Conservation (phyloP, 2,888 invertebrate species). For the Electrophaes corylata region DNA sequence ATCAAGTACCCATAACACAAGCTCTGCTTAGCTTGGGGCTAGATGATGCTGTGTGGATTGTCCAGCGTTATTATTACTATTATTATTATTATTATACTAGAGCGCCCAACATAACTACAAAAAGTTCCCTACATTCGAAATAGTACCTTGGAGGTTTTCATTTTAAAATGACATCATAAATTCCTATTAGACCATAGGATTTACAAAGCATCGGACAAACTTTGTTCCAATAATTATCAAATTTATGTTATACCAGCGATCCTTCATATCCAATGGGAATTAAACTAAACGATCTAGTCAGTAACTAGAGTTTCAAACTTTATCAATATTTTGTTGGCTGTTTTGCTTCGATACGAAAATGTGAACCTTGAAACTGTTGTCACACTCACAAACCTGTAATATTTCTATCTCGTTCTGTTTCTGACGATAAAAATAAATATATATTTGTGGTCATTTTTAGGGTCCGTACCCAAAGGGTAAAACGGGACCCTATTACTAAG, state of each 20-base stretch:
- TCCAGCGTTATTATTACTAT: too few relatives aligned
- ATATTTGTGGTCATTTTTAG: too few relatives aligned
- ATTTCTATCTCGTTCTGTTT: neutral
- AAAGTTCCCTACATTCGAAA: constrained; percentile 33
- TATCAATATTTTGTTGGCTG: constrained; percentile 31
- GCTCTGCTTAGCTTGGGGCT: too few relatives aligned
- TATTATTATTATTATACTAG: too few relatives aligned
- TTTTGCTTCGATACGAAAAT: constrained; percentile 1
- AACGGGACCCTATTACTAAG: too few relatives aligned
- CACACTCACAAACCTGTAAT: too few relatives aligned
- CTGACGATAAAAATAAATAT: too few relatives aligned
- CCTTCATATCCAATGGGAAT: constrained; percentile 30
- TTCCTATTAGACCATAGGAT: constrained; percentile 48
- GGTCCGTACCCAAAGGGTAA: too few relatives aligned
- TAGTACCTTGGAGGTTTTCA: constrained; percentile 40
- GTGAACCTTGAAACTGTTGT: constrained; percentile 35
- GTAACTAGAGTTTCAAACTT: constrained; percentile 27
- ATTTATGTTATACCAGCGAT: constrained; percentile 45
- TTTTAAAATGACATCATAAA: constrained; percentile 49
- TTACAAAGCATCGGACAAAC: constrained; percentile 44
- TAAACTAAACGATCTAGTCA: constrained; percentile 30
- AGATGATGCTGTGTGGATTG: too few relatives aligned
- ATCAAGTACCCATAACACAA: too few relatives aligned
- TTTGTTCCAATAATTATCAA: constrained; percentile 52
- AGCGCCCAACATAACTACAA: constrained; percentile 22